Percentiles rank a stretch among this genome's conserved stretches.
These are phyloP conservation scores for Gephyroberyx darwinii DNA, from an alignment of 2,797 vertebrate species.

Conservation along the genomic window DNA sequence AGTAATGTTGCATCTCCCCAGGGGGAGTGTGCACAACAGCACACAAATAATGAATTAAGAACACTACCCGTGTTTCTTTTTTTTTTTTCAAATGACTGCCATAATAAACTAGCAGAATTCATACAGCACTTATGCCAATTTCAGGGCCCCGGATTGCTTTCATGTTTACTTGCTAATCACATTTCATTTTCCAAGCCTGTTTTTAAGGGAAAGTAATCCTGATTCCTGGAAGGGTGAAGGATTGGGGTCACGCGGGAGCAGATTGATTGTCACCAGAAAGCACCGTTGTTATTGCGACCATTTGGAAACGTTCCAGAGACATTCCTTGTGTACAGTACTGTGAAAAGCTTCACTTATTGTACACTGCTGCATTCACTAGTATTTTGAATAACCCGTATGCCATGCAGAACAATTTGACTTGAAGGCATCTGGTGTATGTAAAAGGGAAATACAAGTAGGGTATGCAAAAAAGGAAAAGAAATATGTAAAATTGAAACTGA, in stretches of 20 bases:
- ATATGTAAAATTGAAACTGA: slow-evolving; percentile 72
- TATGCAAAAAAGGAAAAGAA: slow-evolving; percentile 50
- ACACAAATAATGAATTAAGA: slow-evolving; percentile 83
- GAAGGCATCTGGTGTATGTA: slow-evolving; percentile 58
- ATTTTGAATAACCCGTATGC: slow-evolving; percentile 38
- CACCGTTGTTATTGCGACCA: slow-evolving; percentile 34
- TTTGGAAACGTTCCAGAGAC: slow-evolving; percentile 55
- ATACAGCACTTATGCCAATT: slow-evolving; percentile 56
- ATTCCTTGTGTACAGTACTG: slow-evolving; percentile 39
- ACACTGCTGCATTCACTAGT: slow-evolving; percentile 28
- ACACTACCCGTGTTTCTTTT: slow-evolving; percentile 65
- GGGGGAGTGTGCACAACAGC: slow-evolving; percentile 74
- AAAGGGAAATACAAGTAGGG: slow-evolving; percentile 46
- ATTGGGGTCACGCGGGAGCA: slow-evolving; percentile 53
- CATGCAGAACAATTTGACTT: slow-evolving; percentile 49
- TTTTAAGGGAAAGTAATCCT: slow-evolving; percentile 66
- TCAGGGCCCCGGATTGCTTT: slow-evolving; percentile 58
- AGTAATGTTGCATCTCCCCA: slow-evolving; percentile 79
- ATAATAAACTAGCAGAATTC: slow-evolving; percentile 73
- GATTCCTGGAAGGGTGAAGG: slow-evolving; percentile 62
- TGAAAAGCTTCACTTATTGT: slow-evolving; percentile 47
- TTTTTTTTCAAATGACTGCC: slow-evolving; percentile 60
- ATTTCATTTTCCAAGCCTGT: slow-evolving; percentile 66
- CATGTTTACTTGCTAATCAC: slow-evolving; percentile 67
- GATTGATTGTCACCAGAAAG: slow-evolving; percentile 62